Evolutionary conservation across 1,140 invertebrate genomes (phyloP), one percentile per base, ranked within the genome.

Genomic region (Andrena cerasifolii): DNA sequence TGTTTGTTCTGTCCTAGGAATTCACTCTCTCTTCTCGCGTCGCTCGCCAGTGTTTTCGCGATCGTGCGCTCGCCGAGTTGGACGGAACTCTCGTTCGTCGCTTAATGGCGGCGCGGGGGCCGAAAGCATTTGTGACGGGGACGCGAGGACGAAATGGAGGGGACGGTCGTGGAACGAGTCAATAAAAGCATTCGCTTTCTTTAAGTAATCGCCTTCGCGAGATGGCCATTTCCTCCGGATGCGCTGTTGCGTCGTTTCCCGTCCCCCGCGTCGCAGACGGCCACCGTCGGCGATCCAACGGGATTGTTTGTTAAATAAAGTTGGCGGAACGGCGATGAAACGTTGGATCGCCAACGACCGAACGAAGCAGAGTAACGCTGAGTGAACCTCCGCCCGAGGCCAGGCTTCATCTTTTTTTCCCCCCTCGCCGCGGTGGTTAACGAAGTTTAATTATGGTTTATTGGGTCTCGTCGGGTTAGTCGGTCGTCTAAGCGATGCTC

Each of bases 181-280:
- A 84, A 81, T 83, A 78, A 81, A 83, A 62, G 49, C 49, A 76
- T 62, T 71, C 59, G 12, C 56, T 83, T 49, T 54, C 66, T 80
- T 79, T 73, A 70, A 84, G 72, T 73, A 73, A 83, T 68, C 33
- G 45, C 26, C n/a, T 62, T 63, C 40, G 21, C 45, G 59, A 47
- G 65, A 75, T 49, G 43, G 3, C 40, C 59, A 31, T 72, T 59
- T 40, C 49, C 62, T 8, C 43, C 40, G 62, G 51, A 76, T 58
- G 67, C 36, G n/a, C 14, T 14, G 2, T 7, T 3, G 0, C 28
- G 5, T 1, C 56, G 56, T 33, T 54, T 4, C 24, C 6, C 21
- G 12, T 28, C 51, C 56, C 33, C 16, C 33, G 10, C 18, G 2
- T 21, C 1, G 2, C 10, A 24, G 1, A 21, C 24, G 21, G 26